These are phyloP conservation scores for Tipula confusa DNA, from an alignment of 2,888 invertebrate species.

Conservation along the genomic window DNA sequence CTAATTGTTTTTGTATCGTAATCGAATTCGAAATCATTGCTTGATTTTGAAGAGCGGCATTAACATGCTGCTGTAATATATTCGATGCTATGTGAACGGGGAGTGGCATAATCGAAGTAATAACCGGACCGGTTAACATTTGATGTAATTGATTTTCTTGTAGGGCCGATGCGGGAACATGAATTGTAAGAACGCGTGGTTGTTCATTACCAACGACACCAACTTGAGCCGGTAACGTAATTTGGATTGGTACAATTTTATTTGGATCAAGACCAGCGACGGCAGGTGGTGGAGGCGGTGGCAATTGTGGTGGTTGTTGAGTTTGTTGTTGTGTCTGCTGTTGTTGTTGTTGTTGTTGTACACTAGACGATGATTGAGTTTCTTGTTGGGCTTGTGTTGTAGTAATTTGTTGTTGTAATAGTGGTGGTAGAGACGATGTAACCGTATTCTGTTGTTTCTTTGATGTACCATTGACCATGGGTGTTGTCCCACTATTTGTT, in stretches of 20 bases:
- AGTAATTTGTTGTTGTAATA: constrained; percentile 37
- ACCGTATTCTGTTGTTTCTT: constrained; percentile 31
- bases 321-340: constrained; percentile 38
- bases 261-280: constrained; percentile 52
- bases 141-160: constrained; percentile 64
- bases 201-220: constrained; percentile 65
- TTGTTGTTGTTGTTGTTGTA: constrained; percentile 35
- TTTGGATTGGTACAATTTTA: constrained; percentile 59
- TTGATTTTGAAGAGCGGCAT: constrained; percentile 65
- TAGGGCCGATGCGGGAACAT: constrained; percentile 81
- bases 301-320: constrained; percentile 39
- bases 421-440: neutral
- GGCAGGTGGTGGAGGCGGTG: constrained; percentile 45
- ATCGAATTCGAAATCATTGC: constrained; percentile 48
- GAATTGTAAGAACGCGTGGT: constrained; percentile 74
- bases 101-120: constrained; percentile 83
- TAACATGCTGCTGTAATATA: constrained; percentile 83
- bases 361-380: constrained; percentile 35
- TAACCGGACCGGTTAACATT: constrained; percentile 80
- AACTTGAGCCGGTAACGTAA: constrained; percentile 77
- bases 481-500: neutral
- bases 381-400: constrained; percentile 36
- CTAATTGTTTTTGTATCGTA: constrained; percentile 52
- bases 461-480: neutral
- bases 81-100: constrained; percentile 77